phyloP scores from a whole-genome alignment of 2,797 vertebrate species.

The Sphenopsis melanotis region DNA sequence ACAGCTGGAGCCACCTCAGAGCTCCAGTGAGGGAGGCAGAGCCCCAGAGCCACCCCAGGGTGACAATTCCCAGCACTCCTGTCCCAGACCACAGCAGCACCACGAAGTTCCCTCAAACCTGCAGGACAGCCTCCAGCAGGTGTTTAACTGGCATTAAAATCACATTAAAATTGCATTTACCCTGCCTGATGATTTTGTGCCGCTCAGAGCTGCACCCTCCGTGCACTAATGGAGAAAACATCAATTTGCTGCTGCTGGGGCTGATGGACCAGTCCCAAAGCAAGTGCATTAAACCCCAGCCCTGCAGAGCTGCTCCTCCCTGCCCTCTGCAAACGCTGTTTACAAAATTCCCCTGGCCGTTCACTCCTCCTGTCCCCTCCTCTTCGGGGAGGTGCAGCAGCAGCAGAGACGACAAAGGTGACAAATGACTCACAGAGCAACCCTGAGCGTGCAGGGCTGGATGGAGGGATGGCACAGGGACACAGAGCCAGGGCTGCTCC shows the following conservation, averaged over 20 bases:
- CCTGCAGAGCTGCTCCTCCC: background rate
- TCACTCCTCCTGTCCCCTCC: background rate
- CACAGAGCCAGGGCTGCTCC: background rate
- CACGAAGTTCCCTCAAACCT: background rate
- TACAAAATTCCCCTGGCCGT: background rate
- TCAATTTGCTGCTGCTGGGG: background rate
- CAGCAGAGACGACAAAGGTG: background rate
- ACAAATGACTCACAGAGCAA: fast-evolving
- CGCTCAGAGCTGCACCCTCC: fast-evolving
- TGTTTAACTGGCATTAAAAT: background rate
- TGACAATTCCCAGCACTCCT: fast-evolving
- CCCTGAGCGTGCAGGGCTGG: too few relatives aligned
- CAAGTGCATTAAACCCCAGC: fast-evolving
- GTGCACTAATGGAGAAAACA: background rate
- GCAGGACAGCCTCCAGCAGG: background rate
- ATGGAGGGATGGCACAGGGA: fast-evolving
- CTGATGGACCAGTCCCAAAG: fast-evolving
- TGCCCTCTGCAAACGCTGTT: background rate
- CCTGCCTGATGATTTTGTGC: background rate
- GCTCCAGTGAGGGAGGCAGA: background rate
- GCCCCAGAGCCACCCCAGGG: background rate
- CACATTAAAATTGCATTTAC: background rate
- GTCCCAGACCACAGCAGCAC: background rate
- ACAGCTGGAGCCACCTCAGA: background rate
- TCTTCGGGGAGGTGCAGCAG: fast-evolving